A percentile compares a stretch with the other conserved stretches of the same genome.
These are phyloP conservation scores for Ptychobarbus kaznakovi DNA, from an alignment of 2,797 vertebrate genomes.

Conservation along the genomic window DNA sequence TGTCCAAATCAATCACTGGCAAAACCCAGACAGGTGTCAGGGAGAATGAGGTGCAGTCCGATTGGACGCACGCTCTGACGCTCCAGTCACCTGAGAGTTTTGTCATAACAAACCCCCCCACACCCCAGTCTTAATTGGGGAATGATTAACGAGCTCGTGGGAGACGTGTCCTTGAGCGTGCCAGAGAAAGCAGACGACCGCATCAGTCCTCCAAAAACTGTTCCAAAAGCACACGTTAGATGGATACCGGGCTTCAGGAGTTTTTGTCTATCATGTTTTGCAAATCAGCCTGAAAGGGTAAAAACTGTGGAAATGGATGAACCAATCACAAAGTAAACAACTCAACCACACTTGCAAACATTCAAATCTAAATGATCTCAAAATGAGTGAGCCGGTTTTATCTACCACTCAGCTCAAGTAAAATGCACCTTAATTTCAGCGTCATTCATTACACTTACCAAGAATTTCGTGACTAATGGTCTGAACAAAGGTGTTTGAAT, in stretches of 20 bases:
- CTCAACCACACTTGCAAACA: not conserved
- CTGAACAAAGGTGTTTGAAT: not conserved
- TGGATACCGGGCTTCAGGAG: not conserved
- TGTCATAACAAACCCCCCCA: conserved; percentile 47
- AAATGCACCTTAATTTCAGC: not conserved
- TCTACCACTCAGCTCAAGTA: not conserved
- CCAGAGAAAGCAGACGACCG: conserved; percentile 42
- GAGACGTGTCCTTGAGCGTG: conserved; percentile 49
- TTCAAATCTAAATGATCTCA: not conserved
- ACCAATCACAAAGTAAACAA: conserved; percentile 5
- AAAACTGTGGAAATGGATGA: not conserved
- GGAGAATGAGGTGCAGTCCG: conserved; percentile 40
- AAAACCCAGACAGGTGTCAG: conserved; percentile 65
- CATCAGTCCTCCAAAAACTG: conserved; percentile 19
- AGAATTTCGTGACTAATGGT: not conserved
- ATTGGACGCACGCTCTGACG: conserved; percentile 21
- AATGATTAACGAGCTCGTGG: conserved; percentile 57
- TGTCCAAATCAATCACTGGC: conserved; percentile 67
- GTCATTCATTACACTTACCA: not conserved
- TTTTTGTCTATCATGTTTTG: not conserved
- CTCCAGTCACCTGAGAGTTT: conserved; percentile 61
- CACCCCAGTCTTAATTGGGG: conserved; percentile 46
- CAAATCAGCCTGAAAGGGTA: not conserved
- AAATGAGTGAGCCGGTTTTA: not conserved
- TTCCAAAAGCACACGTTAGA: conserved; percentile 8